These are phyloP conservation scores for Augochlorella aurata DNA, from an alignment of 2,888 invertebrate species.

Conservation along the genomic window DNA sequence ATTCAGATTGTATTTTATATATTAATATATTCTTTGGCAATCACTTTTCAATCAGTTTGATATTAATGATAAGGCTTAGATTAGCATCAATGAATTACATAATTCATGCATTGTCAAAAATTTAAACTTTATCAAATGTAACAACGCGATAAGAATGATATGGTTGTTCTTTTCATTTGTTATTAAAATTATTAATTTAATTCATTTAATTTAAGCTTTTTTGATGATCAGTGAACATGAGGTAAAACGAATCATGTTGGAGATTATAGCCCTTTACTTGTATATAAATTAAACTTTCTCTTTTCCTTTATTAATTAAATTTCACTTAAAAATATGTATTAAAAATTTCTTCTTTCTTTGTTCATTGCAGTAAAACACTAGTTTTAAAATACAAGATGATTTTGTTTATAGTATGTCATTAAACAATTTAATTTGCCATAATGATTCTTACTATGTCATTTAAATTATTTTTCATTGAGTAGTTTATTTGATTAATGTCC, in stretches of 20 bases:
- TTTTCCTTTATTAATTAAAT: constrained; percentile 14
- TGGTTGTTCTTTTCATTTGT: not conserved
- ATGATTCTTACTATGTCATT: not conserved
- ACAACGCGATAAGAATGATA: constrained; percentile 13
- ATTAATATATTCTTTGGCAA: constrained; percentile 13
- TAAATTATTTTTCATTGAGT: constrained; percentile 2
- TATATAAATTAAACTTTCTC: not conserved
- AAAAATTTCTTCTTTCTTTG: not conserved
- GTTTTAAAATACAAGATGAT: constrained; percentile 35
- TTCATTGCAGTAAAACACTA: constrained; percentile 13
- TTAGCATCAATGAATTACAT: constrained; percentile 32
- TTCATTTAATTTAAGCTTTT: not conserved
- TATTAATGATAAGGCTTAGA: not conserved
- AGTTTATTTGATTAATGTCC: not conserved
- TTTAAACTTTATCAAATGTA: constrained; percentile 12
- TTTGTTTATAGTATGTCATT: constrained; percentile 46
- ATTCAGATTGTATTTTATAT: constrained; percentile 7
- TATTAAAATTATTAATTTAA: not conserved
- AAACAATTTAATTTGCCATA: constrained; percentile 1
- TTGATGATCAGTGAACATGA: not conserved
- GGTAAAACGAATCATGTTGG: not conserved
- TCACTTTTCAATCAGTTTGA: constrained; percentile 11
- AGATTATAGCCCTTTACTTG: not conserved
- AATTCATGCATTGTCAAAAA: constrained; percentile 1
- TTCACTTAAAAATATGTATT: constrained; percentile 4